Base-by-base conservation (phyloP, 2,888 invertebrate species). In the Microctonus aethiopoides region DNA sequence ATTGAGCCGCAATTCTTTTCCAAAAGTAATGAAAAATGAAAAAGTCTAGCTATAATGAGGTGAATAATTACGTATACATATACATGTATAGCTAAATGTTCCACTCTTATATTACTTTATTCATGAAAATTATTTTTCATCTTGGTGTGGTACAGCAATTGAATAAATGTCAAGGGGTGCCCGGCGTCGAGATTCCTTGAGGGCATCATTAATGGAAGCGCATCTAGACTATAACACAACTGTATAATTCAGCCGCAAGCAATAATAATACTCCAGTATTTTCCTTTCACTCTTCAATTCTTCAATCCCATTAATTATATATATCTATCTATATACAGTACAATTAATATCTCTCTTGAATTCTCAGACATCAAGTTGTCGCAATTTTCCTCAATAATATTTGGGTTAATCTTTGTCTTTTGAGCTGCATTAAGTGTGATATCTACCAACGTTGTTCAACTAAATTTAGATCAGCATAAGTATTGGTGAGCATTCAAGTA, bases 141-240 rank as follows among this genome's bases (percentile, higher is more conserved):
- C 66, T 70, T 60, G 54, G 76, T 76, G 77, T 74, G 74, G 73
- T n/a, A 46, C 70, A 77, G 78, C 76, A 78, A 80, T 80, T 80
- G 78, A 76, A 76, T 78, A 78, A 80, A 79, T 63, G 69, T 60
- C 67, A 73, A 64, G 70, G 73, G 75, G 61, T 73, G 74, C 72
- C 64, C 24, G 71, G 70, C 73, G 76, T 72, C 64, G 62, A 41
- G 70, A 72, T 74, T 62, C 78, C 84, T 79, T 70, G 74, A 77
- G 79, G 84, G 84, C 84, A 82, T 84, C 83, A 83, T 84, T 84
- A 84, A 82, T 79, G 78, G 71, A 75, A 74, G n/a, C 74, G 39
- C 29, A 62, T 62, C 29, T 71, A 75, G 72, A 72, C 63, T 71
- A 16, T 20, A 16, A 16, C 73, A 59, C 68, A 64, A 57, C 52